Evolutionary conservation across 2,113 vertebrate genomes (phyloP), one percentile per base, ranked within the genome.

Genomic region (Oceanodroma tethys): DNA sequence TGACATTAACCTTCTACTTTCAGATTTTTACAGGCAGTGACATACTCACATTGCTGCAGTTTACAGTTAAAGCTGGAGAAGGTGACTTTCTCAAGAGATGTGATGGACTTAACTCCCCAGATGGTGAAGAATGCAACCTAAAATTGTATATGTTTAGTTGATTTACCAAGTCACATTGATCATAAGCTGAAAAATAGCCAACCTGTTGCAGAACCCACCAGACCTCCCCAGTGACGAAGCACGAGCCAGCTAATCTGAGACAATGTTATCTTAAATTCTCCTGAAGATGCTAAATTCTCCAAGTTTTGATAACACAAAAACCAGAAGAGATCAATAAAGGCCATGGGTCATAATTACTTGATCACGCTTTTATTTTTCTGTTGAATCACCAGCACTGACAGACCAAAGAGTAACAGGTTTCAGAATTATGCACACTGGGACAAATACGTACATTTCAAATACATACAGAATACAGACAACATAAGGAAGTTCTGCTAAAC

Each of bases 81-180:
- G 98, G 98, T 92, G 97, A 96, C 30, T 99, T 99, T 65, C 98
- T 98, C 96, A 98, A 96, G 73, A 97, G 95, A 65, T 98, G 82
- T 81, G 97, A 98, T 0, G 99, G 98, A 94, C 98, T 99, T 92
- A 97, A 97, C 22, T 98, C 98, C 59, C 97, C 98, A 91, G 98
- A 98, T n/a, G 99, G 98, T 50, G 99, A 98, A 18, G 98, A 98
- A 96, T 98, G 98, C 74, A 99, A 98, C 98, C 99, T 99, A 95
- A 82, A 96, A 97, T 94, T 81, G 58, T 20, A 85, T 11, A 86
- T 1, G 8, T 73, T 68, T 38, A 83, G 52, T 72, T 81, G 32
- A 87, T 63, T 86, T 60, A 90, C 9, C 30, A 95, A 86, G 59
- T 84, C 58, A 60, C 21, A 63, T 22, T 38, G 22, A 48, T 53